Base-by-base conservation (phyloP, 2,113 vertebrate species). In the Girardinichthys multiradiatus region DNA sequence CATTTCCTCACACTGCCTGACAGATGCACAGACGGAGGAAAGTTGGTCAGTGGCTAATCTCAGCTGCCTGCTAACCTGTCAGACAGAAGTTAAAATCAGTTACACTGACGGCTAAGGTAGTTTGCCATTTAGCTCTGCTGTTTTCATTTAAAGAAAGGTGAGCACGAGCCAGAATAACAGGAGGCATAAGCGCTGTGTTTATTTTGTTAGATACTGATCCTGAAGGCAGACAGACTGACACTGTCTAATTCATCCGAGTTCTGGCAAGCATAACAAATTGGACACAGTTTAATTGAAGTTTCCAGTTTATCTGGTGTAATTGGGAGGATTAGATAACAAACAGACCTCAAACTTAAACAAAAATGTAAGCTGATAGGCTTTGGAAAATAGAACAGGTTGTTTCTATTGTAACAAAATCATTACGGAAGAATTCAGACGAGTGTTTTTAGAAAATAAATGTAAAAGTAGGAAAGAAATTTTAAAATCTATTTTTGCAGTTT, bases 61-160 rank as follows among this genome's bases (percentile, higher is more conserved):
- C 66, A 51, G 73, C 63, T 74, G 80, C 61, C 76, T 74, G 48
- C 80, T 73, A 77, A 28, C 65, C 61, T 79, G 76, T 79, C 76
- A 64, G 57, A 58, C 61, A n/a, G 59, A 8, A 33, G 11, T n/a
- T 8, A 51, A 51, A n/a, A 39, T 45, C 60, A 42, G 67, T 61
- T 2, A 8, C 11, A 0, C 11, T 63, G 61, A 65, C 35, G 33
- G 27, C 27, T 9, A 15, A 21, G 37, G 57, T 12, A 0, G 21
- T 68, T 77, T 51, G 17, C 70, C 39, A 68, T 42, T 48, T 26
- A 59, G 59, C 70, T 9, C 42, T n/a, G n/a, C 26, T 57, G 5
- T 30, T 10, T 61, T 48, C 42, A 39, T 57, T 67, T 74, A 80
- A 31, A 69, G 48, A n/a, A 19, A 54, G 24, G 10, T 29, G 27